Conservation (phyloP, 2,797 vertebrate genomes). For the Epinephelus coioides region DNA sequence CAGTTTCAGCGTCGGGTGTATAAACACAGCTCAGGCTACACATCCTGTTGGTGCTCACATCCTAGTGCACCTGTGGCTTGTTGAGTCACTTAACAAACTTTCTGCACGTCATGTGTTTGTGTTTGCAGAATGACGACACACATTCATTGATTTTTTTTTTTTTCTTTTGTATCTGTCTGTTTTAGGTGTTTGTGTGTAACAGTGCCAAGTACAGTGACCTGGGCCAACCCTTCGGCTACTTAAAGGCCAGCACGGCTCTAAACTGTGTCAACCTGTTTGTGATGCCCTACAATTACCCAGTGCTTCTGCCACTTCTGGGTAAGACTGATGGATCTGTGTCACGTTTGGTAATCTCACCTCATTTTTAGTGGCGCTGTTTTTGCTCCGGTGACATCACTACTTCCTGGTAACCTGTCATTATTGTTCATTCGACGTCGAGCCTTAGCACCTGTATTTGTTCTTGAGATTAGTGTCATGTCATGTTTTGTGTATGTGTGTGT, state of each 20-base stretch:
- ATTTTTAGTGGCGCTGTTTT: background rate
- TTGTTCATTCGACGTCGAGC: background rate
- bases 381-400: background rate
- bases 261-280: slow-evolving; percentile 99
- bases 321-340: slow-evolving; percentile 36
- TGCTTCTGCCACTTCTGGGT: slow-evolving; percentile 97
- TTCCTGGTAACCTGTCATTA: background rate
- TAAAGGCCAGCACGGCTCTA: slow-evolving; percentile 98
- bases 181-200: slow-evolving; percentile 96
- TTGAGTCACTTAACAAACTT: background rate
- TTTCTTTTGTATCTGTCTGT: background rate
- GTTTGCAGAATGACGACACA: background rate
- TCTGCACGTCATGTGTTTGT: background rate
- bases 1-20: background rate
- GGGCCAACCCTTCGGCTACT: slow-evolving; percentile 96
- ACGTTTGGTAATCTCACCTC: background rate
- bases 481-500: background rate
- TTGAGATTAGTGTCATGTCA: background rate
- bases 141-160: background rate
- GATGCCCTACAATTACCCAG: slow-evolving; percentile 99
- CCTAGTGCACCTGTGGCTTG: background rate
- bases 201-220: slow-evolving; percentile 98
- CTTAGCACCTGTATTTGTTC: background rate
- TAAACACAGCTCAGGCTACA: background rate
- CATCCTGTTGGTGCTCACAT: background rate